Evolutionary conservation across 2,113 vertebrate genomes (phyloP).

Genomic region (Gorsachius goisagi): DNA sequence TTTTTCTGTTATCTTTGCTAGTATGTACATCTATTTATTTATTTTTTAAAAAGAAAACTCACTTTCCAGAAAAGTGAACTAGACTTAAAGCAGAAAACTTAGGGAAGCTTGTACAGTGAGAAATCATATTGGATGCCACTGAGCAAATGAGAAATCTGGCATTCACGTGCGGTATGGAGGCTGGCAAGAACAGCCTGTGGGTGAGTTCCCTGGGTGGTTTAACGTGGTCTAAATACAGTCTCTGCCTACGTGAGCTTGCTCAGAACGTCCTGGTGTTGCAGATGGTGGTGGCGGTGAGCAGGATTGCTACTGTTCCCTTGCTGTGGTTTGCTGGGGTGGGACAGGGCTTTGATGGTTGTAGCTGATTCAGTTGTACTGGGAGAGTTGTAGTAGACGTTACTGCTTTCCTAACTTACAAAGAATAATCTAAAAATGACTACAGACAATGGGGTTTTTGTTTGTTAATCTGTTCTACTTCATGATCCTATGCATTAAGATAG

Average conservation of each 20-base stretch:
- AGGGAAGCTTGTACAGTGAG: background rate
- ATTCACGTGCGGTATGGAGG: accelerated
- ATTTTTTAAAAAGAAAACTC: background rate
- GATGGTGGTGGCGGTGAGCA: background rate
- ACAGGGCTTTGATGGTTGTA: background rate
- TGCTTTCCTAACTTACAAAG: background rate
- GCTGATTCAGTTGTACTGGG: too few species aligned
- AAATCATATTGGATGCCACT: accelerated
- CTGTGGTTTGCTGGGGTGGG: background rate
- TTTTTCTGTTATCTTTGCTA: background rate
- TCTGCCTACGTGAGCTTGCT: accelerated
- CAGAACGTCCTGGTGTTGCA: background rate
- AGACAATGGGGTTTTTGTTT: background rate
- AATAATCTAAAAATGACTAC: background rate
- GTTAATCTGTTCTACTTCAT: background rate
- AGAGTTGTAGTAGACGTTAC: too few species aligned
- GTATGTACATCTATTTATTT: accelerated
- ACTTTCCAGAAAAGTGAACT: background rate
- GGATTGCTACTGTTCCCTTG: background rate
- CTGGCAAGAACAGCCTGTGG: accelerated
- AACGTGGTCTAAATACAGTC: background rate
- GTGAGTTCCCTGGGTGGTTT: background rate
- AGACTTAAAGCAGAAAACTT: accelerated
- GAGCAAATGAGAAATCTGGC: background rate
- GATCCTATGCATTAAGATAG: background rate